Conservation (phyloP, 1,140 invertebrate genomes). For the Trachymyrmex septentrionalis region DNA sequence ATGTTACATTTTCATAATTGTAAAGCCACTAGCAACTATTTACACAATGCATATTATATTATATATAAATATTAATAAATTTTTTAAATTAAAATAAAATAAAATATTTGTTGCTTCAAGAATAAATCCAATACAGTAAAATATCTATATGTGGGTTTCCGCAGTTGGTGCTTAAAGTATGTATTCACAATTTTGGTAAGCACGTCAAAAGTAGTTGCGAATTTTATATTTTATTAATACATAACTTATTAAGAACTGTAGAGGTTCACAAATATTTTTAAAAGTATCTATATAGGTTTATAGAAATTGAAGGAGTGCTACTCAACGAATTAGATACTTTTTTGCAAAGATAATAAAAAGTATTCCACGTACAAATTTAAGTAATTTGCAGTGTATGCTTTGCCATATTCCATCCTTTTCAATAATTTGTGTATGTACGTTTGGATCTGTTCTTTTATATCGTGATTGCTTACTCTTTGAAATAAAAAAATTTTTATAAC, state of each 20-base stretch:
- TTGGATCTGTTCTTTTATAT: neutral
- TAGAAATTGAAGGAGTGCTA: neutral
- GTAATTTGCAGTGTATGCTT: neutral
- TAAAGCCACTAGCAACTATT: neutral
- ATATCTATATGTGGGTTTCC: too few species aligned
- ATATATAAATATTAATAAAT: constrained; percentile 25
- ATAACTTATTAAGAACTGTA: too few species aligned
- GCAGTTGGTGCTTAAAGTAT: too few species aligned
- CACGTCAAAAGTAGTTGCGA: too few species aligned
- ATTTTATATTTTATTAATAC: too few species aligned
- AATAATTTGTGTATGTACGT: constrained; percentile 3
- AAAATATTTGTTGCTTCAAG: too few species aligned
- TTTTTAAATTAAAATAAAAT: neutral
- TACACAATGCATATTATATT: neutral
- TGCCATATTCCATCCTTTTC: neutral
- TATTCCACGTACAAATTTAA: neutral
- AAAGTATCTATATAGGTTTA: neutral
- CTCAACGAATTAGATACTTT: neutral
- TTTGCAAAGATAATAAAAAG: neutral
- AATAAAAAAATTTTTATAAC: constrained; percentile 11
- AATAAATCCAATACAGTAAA: too few species aligned
- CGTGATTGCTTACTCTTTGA: neutral
- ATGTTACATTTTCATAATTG: constrained; percentile 65
- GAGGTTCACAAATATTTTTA: neutral
- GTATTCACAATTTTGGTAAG: too few species aligned